Evolutionary conservation across 2,113 vertebrate genomes (phyloP), one percentile per base, ranked within the genome.

Genomic region (Cyanocitta stelleri): DNA sequence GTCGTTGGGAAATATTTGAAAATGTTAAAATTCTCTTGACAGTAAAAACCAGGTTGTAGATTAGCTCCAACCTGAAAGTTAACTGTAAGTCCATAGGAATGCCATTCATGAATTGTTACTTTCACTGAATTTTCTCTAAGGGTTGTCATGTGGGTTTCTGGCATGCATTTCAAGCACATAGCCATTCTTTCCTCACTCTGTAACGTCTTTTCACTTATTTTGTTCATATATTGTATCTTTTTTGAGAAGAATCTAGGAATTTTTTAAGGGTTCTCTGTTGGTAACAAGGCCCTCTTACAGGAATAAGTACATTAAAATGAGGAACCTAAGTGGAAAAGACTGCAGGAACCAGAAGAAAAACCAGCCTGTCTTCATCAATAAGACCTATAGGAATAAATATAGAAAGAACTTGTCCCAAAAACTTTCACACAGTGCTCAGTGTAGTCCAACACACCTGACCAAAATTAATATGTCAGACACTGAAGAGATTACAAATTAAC

Each of bases 1-100:
- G 84, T 84, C 10, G 44, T 26, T 3, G 2, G 59, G 52, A 95
- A 94, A 83, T 68, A 73, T 83, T 52, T 89, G n/a, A 81, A 97
- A 97, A 96, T 95, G 95, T 85, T 94, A 56, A 97, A 93, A 97
- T 85, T 89, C 43, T 96, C 87, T 94, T 33, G 22, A 35, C 37
- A 73, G 55, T 85, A 90, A 83, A 97, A 97, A 96, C 62, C 82
- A 66, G 55, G 21, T 90, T 90, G 58, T 35, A 80, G 33, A 32
- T 93, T 43, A 52, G 19, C 30, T 69, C 27, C 41, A 83, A 89
- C 64, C 77, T 69, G 77, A 90, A 91, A 90, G 78, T 95, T 97
- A 83, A 64, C 35, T 85, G 3, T 52, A 78, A 84, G 8, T 67
- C 48, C 23, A 16, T 14, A 49, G 26, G 27, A 89, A 29, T 59